Evolutionary conservation across 2,888 invertebrate genomes (phyloP).

Genomic region (Platycheirus albimanus): DNA sequence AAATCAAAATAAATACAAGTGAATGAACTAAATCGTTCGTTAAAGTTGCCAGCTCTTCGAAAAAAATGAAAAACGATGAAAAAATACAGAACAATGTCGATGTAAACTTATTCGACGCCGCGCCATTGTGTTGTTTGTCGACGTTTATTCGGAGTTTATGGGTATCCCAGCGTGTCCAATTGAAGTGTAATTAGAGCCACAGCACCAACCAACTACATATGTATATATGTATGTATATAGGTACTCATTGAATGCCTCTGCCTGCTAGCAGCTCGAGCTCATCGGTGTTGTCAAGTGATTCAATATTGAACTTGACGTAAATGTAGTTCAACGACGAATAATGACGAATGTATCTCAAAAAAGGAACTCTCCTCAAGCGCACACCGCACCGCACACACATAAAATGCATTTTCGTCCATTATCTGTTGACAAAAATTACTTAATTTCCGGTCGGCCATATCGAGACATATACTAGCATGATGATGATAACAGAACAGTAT

Average conservation of each 20-base stretch:
- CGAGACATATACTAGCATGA: constrained; percentile 6
- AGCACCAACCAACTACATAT: constrained; percentile 56
- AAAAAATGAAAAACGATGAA: no score
- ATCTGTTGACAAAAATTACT: constrained; percentile 48
- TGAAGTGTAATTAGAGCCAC: constrained; percentile 69
- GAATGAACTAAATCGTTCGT: constrained; percentile 70
- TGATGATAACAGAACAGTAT: no score
- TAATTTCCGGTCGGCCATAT: constrained; percentile 64
- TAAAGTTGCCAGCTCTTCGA: constrained; percentile 45
- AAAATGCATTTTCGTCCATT: neutral
- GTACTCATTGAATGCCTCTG: constrained; percentile 18
- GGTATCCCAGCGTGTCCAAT: constrained; percentile 68
- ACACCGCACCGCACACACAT: no score
- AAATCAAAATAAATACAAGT: constrained; percentile 41
- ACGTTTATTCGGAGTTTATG: constrained; percentile 34
- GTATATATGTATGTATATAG: no score
- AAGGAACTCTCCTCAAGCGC: constrained; percentile 7
- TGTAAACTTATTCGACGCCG: constrained; percentile 15
- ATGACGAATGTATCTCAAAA: constrained; percentile 25
- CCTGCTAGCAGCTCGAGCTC: no score
- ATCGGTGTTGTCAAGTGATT: constrained; percentile 63
- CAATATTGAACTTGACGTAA: constrained; percentile 70
- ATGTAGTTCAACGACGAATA: constrained; percentile 46
- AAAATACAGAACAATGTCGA: constrained; percentile 36
- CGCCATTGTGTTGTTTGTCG: neutral